Conservation (phyloP, 2,888 invertebrate genomes). For the Oscheius myriophilus region DNA sequence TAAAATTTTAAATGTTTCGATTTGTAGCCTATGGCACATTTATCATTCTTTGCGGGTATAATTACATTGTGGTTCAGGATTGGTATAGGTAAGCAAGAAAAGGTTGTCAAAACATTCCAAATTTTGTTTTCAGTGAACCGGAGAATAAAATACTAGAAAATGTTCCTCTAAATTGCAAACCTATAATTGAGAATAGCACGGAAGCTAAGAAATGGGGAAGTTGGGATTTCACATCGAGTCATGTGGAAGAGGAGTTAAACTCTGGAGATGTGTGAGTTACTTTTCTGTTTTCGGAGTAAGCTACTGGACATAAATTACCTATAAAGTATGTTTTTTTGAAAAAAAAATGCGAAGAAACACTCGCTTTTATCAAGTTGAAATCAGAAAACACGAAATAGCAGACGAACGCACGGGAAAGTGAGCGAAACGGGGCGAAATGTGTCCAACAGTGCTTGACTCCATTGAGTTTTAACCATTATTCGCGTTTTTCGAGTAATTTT, state of each 20-base stretch:
- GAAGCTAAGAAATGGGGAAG: constrained; percentile 14
- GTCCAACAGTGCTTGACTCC: too few relatives aligned
- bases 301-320: too few relatives aligned
- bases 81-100: constrained; percentile 3
- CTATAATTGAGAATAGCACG: constrained; percentile 13
- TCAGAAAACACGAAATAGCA: too few relatives aligned
- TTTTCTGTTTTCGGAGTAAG: not conserved
- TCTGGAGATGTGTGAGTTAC: constrained; percentile 23
- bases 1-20: too few relatives aligned
- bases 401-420: too few relatives aligned
- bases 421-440: too few relatives aligned
- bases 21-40: not conserved
- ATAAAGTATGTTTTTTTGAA: too few relatives aligned
- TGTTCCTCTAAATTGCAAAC: constrained; percentile 15
- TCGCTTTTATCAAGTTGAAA: too few relatives aligned
- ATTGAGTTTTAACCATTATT: too few relatives aligned
- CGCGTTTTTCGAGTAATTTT: too few relatives aligned
- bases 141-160: constrained; percentile 24
- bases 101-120: not conserved
- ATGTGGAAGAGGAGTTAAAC: constrained; percentile 19
- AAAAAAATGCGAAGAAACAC: too few relatives aligned
- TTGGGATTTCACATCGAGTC: constrained; percentile 14
- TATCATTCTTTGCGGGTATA: not conserved
- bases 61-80: not conserved
- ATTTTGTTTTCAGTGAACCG: constrained; percentile 6